Evolutionary conservation across 2,797 vertebrate genomes (phyloP).

Genomic region (Cyclopterus lumpus): DNA sequence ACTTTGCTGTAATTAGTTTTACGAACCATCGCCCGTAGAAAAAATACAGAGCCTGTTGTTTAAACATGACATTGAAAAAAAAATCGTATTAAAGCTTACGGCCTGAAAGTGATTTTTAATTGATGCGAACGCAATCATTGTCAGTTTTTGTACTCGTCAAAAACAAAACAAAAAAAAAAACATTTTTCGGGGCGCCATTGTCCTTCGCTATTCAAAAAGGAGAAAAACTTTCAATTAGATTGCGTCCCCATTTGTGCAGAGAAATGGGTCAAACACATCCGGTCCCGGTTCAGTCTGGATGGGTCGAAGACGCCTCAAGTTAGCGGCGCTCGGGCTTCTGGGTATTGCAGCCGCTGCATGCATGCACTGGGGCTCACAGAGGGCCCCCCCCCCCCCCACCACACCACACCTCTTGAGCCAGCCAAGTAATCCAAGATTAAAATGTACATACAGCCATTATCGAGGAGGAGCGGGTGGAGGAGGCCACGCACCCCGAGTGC

Average conservation of each 20-base stretch:
- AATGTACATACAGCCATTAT: conserved; percentile 73
- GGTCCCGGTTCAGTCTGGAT: not conserved
- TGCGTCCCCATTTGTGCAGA: conserved; percentile 1
- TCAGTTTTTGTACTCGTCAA: conserved; percentile 47
- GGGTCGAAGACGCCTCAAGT: conserved; percentile 33
- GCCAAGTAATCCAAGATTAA: conserved; percentile 77
- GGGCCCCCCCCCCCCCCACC: not conserved
- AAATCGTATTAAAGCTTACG: conserved; percentile 53
- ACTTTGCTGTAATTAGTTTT: conserved; percentile 75
- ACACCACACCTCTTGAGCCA: conserved; percentile 32
- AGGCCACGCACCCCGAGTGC: conserved; percentile 48
- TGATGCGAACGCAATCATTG: conserved; percentile 50
- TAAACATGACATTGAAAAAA: conserved; percentile 64
- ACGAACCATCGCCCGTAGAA: conserved; percentile 66
- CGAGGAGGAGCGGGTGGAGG: conserved; percentile 52
- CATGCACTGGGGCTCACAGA: conserved; percentile 41
- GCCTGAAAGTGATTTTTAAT: conserved; percentile 48
- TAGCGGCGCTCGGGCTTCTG: conserved; percentile 45
- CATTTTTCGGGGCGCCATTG: conserved; percentile 13
- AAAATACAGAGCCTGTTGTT: conserved; percentile 64
- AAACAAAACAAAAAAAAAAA: conserved; percentile 11
- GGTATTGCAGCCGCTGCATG: conserved; percentile 51
- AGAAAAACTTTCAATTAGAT: not conserved
- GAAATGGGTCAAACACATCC: conserved; percentile 20
- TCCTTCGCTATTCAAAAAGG: conserved; percentile 23